These are phyloP conservation scores for Ellobius talpinus DNA, from an alignment of 2,113 vertebrate genomes.

Conservation along the genomic window DNA sequence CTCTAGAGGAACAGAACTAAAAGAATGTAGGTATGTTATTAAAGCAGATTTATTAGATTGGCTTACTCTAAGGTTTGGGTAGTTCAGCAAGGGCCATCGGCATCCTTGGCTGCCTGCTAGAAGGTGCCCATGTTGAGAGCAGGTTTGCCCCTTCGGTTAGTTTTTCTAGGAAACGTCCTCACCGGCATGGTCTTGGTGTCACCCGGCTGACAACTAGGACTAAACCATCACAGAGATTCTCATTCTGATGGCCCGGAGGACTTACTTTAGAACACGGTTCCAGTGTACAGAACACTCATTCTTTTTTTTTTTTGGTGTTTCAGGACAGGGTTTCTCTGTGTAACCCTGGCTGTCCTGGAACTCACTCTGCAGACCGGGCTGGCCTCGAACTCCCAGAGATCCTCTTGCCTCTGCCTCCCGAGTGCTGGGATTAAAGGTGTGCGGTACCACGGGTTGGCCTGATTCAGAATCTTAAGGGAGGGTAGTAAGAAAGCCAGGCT, in stretches of 20 bases:
- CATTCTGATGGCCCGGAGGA: not conserved
- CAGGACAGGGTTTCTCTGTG: too few species aligned
- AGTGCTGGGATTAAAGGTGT: too few species aligned
- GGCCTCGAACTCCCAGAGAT: too few species aligned
- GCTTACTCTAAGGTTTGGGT: not conserved
- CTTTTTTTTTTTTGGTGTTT: too few species aligned
- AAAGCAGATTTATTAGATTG: not conserved
- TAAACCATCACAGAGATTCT: not conserved
- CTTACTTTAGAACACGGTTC: not conserved
- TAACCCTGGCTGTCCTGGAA: too few species aligned
- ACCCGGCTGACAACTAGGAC: not conserved
- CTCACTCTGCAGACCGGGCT: too few species aligned
- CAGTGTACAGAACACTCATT: not conserved
- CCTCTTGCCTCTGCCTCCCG: too few species aligned
- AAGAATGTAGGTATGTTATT: not conserved
- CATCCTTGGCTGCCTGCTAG: too few species aligned
- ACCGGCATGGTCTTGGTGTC: not conserved
- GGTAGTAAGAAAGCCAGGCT: not conserved
- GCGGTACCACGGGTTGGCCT: not conserved
- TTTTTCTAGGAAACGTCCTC: not conserved
- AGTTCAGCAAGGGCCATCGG: not conserved
- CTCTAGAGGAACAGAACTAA: not conserved
- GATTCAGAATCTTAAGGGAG: not conserved
- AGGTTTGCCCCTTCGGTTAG: not conserved
- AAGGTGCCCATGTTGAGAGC: not conserved